A percentile compares a stretch with the other conserved stretches of the same genome.
Evolutionary conservation across 2,113 vertebrate genomes (phyloP).

Genomic region (Brachypteracias leptosomus): DNA sequence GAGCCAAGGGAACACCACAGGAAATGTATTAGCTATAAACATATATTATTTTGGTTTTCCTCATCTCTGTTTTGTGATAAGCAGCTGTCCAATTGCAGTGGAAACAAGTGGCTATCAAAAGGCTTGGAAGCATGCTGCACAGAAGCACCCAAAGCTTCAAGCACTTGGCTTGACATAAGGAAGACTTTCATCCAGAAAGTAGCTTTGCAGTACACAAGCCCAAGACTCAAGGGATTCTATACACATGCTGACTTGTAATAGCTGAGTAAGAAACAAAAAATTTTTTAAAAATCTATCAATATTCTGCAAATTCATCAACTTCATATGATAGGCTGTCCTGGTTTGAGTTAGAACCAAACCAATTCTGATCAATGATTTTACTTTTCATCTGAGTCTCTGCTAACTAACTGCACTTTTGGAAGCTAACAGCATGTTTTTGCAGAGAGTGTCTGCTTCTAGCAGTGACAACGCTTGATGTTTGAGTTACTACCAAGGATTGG

Average conservation of each 20-base stretch:
- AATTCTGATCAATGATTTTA: too few species aligned
- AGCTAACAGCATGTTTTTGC: too few species aligned
- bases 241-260: background rate
- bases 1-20: background rate
- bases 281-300: background rate
- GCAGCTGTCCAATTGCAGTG: background rate
- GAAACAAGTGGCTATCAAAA: background rate
- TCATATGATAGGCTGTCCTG: background rate
- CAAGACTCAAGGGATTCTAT: background rate
- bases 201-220: background rate
- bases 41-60: background rate
- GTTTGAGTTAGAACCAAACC: too few species aligned
- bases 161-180: background rate
- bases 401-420: too few species aligned
- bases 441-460: too few species aligned
- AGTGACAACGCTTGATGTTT: too few species aligned
- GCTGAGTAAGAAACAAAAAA: background rate
- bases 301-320: background rate
- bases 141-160: background rate
- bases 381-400: too few species aligned
- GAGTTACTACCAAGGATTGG: too few species aligned
- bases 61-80: rapidly evolving
- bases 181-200: background rate
- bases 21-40: background rate
- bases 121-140: background rate